Conservation (phyloP, 2,113 vertebrate species). For the Xiphophorus maculatus region DNA sequence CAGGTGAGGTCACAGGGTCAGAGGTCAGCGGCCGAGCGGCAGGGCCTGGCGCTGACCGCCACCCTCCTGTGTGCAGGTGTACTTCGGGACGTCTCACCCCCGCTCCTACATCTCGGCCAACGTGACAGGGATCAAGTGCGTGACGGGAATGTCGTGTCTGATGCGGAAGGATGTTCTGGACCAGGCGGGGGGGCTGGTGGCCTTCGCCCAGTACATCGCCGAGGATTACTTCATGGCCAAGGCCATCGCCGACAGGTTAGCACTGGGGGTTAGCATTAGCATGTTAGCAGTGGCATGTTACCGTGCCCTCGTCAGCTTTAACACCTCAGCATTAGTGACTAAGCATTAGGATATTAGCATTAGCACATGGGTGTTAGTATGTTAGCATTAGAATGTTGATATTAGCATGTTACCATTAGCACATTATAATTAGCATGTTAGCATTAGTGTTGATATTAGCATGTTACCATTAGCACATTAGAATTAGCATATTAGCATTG, state of each 20-base stretch:
- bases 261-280: neutral
- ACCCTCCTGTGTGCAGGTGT: constrained; percentile 82
- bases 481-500: too few species aligned
- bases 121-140: constrained; percentile 96
- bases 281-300: too few species aligned
- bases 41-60: neutral
- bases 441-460: too few species aligned
- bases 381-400: too few species aligned
- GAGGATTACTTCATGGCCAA: constrained; percentile 99
- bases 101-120: constrained; percentile 98
- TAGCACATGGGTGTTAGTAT: too few species aligned
- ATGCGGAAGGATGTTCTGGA: constrained; percentile 98
- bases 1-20: constrained; percentile 81
- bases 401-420: too few species aligned
- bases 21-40: neutral
- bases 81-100: constrained; percentile 97
- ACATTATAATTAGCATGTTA: too few species aligned
- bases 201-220: constrained; percentile 97
- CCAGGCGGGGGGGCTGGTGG: constrained; percentile 93
- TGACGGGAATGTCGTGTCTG: constrained; percentile 98
- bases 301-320: too few species aligned
- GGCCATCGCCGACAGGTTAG: constrained; percentile 95
- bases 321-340: too few species aligned
- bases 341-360: too few species aligned
- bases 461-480: too few species aligned